Percentiles rank a stretch among this genome's conserved stretches.
Conservation (phyloP, 2,888 invertebrate genomes). For the Callyntrura guangdongensis region DNA sequence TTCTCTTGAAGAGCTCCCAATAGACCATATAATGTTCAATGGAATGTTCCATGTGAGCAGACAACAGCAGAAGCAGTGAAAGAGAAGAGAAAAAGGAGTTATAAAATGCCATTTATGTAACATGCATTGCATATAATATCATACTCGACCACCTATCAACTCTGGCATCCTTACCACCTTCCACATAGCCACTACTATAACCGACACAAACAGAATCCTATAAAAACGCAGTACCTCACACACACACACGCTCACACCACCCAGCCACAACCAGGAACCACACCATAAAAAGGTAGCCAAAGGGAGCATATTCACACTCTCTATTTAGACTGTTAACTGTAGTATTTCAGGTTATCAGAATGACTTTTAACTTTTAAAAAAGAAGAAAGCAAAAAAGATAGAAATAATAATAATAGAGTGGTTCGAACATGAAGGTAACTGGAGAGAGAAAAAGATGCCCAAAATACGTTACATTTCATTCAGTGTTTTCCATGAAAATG, state of each 20-base stretch:
- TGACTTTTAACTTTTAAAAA: not conserved
- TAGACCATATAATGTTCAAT: constrained; percentile 47
- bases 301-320: constrained; percentile 5
- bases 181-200: not conserved
- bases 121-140: constrained; percentile 35
- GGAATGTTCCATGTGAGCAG: constrained; percentile 31
- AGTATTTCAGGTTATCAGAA: constrained; percentile 7
- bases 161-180: not conserved
- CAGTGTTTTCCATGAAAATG: not conserved
- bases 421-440: not conserved
- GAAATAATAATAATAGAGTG: constrained; percentile 3
- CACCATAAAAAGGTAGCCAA: not conserved
- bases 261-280: constrained; percentile 5
- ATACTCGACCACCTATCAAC: not conserved
- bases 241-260: not conserved
- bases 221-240: not conserved
- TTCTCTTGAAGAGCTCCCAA: constrained; percentile 51
- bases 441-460: not conserved
- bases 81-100: not conserved
- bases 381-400: not conserved
- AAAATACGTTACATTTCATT: not conserved
- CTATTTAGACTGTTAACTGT: not conserved
- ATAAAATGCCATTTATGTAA: not conserved
- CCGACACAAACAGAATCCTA: not conserved
- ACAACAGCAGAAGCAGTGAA: constrained; percentile 1